phyloP scores from a whole-genome alignment of 1,140 invertebrate genomes.

The Matsumurasca onukii region DNA sequence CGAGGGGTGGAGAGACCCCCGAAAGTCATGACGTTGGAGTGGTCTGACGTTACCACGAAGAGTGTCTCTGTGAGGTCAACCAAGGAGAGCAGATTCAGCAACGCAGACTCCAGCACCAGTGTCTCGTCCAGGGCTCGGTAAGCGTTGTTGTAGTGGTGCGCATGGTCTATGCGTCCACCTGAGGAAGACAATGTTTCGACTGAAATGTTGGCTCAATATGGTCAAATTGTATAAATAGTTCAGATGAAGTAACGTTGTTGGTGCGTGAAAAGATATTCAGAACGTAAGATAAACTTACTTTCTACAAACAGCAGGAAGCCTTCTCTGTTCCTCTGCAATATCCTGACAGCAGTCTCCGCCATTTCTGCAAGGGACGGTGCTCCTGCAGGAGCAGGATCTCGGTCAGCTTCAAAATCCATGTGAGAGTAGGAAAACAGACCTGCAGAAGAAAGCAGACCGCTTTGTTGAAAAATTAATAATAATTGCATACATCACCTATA shows the following conservation, averaged over 20 bases:
- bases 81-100: slow-evolving; percentile 64
- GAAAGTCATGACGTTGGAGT: slow-evolving; percentile 78
- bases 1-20: slow-evolving; percentile 67
- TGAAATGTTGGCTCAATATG: no score
- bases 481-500: no score
- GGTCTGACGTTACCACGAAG: slow-evolving; percentile 77
- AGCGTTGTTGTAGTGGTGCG: no score
- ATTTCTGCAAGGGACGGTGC: slow-evolving; percentile 81
- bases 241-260: no score
- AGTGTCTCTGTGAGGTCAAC: slow-evolving; percentile 72
- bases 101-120: slow-evolving; percentile 70
- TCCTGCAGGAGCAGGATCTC: slow-evolving; percentile 59
- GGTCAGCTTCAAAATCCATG: slow-evolving; percentile 57
- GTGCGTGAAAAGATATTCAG: no score
- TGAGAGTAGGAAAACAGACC: slow-evolving; percentile 58
- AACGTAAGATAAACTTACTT: no score
- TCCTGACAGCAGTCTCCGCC: slow-evolving; percentile 75
- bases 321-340: slow-evolving; percentile 72
- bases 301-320: slow-evolving; percentile 90
- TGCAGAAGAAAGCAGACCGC: no score
- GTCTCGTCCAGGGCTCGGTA: slow-evolving; percentile 77
- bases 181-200: no score
- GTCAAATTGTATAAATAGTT: no score
- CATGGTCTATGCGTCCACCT: no score
- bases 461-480: no score